Percentiles rank a stretch among this genome's conserved stretches.
These are phyloP conservation scores for Caenorhabditis parvicauda DNA, from an alignment of 2,888 invertebrate species.

Conservation along the genomic window DNA sequence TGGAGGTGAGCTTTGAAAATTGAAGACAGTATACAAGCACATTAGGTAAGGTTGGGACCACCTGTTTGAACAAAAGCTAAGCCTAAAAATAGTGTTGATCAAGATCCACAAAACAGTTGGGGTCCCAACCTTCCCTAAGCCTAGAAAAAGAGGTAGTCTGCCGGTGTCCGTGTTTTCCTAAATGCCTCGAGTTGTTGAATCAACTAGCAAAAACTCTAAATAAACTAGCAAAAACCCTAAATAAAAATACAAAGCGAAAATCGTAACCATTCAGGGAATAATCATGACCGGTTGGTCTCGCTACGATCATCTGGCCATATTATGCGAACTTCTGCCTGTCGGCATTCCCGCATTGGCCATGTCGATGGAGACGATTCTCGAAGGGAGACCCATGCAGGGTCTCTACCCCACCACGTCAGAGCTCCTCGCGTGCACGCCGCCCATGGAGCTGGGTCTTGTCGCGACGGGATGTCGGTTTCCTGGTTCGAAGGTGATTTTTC, in stretches of 20 bases:
- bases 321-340: slow-evolving; percentile 66
- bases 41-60: too few species aligned
- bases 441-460: slow-evolving; percentile 32
- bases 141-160: too few species aligned
- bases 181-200: background rate
- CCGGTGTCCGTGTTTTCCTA: too few species aligned
- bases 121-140: too few species aligned
- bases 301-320: slow-evolving; percentile 65
- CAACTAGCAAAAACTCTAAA: too few species aligned
- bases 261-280: slow-evolving; percentile 63
- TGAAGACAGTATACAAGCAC: background rate
- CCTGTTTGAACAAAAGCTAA: too few species aligned
- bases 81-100: too few species aligned
- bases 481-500: slow-evolving; percentile 27
- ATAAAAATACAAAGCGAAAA: background rate
- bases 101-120: too few species aligned
- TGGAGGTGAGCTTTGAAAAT: slow-evolving; percentile 34
- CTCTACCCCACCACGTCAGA: slow-evolving; percentile 41
- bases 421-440: slow-evolving; percentile 45
- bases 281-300: slow-evolving; percentile 67
- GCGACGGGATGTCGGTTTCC: slow-evolving; percentile 53
- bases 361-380: slow-evolving; percentile 54
- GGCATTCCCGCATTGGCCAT: slow-evolving; percentile 65
- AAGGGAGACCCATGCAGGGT: slow-evolving; percentile 16
- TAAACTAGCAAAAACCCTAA: too few species aligned